phyloP scores from a whole-genome alignment of 2,113 vertebrate species.

The Thinocorus orbignyianus region DNA sequence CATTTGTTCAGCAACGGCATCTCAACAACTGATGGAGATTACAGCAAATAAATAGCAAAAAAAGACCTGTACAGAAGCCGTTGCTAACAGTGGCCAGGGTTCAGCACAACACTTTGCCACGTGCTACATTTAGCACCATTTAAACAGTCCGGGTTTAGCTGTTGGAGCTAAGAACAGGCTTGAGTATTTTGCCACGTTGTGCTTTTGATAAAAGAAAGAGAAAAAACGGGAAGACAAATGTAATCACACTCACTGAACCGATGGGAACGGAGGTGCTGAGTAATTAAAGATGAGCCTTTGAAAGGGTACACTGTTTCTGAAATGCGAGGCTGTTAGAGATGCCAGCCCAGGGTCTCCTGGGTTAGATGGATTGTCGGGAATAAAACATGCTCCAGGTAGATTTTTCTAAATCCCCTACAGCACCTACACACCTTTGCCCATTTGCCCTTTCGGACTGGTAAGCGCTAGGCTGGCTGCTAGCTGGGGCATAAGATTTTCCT shows the following conservation, averaged over 20 bases:
- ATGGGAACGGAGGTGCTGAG: background rate
- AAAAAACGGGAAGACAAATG: background rate
- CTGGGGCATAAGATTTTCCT: background rate
- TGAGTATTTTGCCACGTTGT: background rate
- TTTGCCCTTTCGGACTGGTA: background rate
- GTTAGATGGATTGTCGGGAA: background rate
- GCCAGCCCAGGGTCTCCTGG: background rate
- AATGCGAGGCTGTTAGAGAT: background rate
- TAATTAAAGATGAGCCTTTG: background rate
- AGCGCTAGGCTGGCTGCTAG: background rate
- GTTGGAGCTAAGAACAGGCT: background rate
- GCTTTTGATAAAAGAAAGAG: background rate
- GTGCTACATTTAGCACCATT: background rate
- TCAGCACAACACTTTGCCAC: background rate
- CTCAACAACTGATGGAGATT: background rate
- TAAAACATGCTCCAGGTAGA: background rate
- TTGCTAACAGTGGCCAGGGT: background rate
- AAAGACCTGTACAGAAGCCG: background rate
- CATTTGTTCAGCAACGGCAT: slow-evolving; percentile 34
- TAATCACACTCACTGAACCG: background rate
- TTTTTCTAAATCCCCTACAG: background rate
- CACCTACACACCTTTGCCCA: background rate
- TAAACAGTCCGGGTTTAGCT: background rate
- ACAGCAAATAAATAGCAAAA: background rate
- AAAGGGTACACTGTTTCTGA: background rate